Base-by-base conservation (phyloP, 1,140 invertebrate species). In the Eufriesea mexicana region DNA sequence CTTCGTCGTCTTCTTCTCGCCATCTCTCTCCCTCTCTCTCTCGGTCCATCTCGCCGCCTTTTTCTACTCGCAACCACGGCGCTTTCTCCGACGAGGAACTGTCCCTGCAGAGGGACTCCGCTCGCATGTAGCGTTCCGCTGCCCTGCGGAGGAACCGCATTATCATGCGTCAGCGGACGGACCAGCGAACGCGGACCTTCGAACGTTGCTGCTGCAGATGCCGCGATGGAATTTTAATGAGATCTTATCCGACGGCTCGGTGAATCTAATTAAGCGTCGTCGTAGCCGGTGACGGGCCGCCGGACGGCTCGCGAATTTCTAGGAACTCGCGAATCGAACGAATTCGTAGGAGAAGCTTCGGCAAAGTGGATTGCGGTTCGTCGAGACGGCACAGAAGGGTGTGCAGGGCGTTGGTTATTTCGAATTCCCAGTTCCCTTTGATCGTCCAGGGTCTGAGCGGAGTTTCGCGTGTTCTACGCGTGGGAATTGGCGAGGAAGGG, bases 161-260 rank as follows among this genome's bases (percentile, higher is more conserved):
- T 75, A 82, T 82, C 79, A 76, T 76, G 79, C 79, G 79, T 82
- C 73, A 76, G 62, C 62, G 62, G 8, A 14, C 25, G 16, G 20
- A 59, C 51, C 23, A 16, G 18, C 25, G 67, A 49, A 70, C 45
- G 45, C 49, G 49, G 14, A 2, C 62, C 25, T 55, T 82, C 72
- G 73, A 82, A 59, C 18, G 73, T 25, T n/a, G 59, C 35, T 47
- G 79, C 51, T 25, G 68, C 79, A 59, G 79, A 82, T 76, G 79
- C 79, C 51, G 79, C 79, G 62, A 68, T 82, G 79, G 79, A 82
- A 82, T 82, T 82, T 82, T 82, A 82, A 82, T 76, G 73, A 82
- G 79, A 76, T 82, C 79, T 82, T 82, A 82, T 82, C 59, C 73
- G 51, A 59, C 73, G 62, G 68, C 62, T 45, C 62, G 62, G 62